Evolutionary conservation across 2,797 vertebrate genomes (phyloP), one percentile per base, ranked within the genome.

Genomic region (Leptodactylus fallax): DNA sequence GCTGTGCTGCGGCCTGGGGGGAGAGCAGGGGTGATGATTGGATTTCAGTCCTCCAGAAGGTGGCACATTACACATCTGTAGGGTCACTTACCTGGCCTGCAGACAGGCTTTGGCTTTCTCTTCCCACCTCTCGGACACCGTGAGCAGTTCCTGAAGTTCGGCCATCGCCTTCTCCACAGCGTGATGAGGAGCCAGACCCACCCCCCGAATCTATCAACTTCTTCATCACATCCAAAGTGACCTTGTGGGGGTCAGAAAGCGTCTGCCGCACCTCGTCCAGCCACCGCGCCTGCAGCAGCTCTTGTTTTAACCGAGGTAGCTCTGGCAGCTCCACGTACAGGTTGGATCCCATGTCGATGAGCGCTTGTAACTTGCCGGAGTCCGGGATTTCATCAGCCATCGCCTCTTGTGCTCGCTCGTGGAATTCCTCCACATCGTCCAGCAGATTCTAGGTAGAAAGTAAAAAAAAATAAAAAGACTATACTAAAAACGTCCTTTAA

Each of bases 111-210:
- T 97, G 27, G 98, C 98, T 90, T 99, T 99, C 90, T 99, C 98
- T 91, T 99, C 98, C 98, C 98, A 99, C 90, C 97, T 95, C 93
- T 99, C 98, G 0, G 98, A 99, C 51, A 99, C 97, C 0, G 98
- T 99, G 27, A 99, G 97, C 81, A 99, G 95, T 92, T 99, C 98
- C 90, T 99, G 98, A 23, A 99, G 95, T 88, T 99, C 98, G 0
- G 97, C 97, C 98, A 99, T 99, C 81, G 98, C 98, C 90, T 99
- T 99, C 93, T 99, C 98, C 87, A 99, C 98, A 0, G 98, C 98
- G 0, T 98, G 98, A 88, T 99, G 98, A 0, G 98, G 98, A 8
- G 98, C 98, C 92, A 99, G 94, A 19, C 98, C 98, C 85, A 99
- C 97, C 1, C 1, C 98, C 98, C 0, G 98, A 99, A 92, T 99